Conservation (phyloP, 2,797 vertebrate species). For the Furcifer pardalis region DNA sequence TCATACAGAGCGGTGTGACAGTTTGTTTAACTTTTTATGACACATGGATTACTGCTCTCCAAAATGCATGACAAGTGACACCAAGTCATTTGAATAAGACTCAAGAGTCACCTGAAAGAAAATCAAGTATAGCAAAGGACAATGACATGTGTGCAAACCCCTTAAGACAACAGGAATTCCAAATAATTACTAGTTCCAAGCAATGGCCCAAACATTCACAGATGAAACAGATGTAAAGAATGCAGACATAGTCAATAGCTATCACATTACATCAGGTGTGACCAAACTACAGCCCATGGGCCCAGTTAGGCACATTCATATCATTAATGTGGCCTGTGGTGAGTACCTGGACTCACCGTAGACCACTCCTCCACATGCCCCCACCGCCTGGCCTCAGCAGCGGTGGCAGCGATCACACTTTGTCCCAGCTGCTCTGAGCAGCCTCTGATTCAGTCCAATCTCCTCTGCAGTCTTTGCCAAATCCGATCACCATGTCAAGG, state of each 20-base stretch:
- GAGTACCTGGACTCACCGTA: too few relatives aligned
- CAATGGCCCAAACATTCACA: neutral
- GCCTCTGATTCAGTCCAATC: too few relatives aligned
- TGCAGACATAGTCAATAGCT: neutral
- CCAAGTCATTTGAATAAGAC: slow-evolving; percentile 7
- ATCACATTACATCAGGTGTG: too few relatives aligned
- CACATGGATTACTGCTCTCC: neutral
- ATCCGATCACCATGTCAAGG: too few relatives aligned
- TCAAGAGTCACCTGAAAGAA: slow-evolving; percentile 8
- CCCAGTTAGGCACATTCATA: too few relatives aligned
- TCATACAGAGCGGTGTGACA: neutral
- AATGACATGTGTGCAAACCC: neutral
- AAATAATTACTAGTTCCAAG: neutral
- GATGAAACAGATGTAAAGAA: neutral
- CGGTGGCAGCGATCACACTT: too few relatives aligned
- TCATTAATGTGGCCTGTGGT: too few relatives aligned
- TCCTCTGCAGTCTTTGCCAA: too few relatives aligned
- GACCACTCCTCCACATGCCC: too few relatives aligned
- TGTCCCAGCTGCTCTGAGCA: too few relatives aligned
- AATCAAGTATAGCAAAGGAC: neutral
- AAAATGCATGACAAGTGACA: slow-evolving; percentile 6
- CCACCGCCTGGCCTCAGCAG: too few relatives aligned
- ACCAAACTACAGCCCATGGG: too few relatives aligned
- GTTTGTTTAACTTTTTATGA: slow-evolving; percentile 27
- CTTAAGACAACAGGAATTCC: neutral